These are phyloP conservation scores for Pentalonia nigronervosa DNA, from an alignment of 1,140 invertebrate genomes.

Conservation along the genomic window DNA sequence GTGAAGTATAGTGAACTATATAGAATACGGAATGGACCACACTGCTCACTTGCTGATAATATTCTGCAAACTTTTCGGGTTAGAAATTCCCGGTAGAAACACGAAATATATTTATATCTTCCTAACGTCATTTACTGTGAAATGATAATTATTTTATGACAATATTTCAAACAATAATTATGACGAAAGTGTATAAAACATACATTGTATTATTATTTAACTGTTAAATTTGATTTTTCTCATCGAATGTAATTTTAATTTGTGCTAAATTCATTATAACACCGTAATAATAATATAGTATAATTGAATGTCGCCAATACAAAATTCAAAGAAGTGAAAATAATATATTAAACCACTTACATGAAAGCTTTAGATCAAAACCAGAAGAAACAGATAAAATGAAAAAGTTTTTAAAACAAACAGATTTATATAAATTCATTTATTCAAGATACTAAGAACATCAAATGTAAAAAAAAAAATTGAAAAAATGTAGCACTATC, in stretches of 20 bases:
- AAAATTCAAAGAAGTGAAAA: too few species aligned
- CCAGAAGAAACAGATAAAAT: too few species aligned
- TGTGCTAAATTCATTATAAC: not conserved
- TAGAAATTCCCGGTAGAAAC: not conserved
- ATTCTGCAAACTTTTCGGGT: not conserved
- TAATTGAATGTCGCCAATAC: too few species aligned
- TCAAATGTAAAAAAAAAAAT: too few species aligned
- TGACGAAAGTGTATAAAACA: not conserved
- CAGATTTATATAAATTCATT: too few species aligned
- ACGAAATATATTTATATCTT: not conserved
- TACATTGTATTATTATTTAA: not conserved
- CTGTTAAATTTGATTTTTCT: not conserved
- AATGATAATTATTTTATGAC: not conserved
- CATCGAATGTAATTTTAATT: not conserved
- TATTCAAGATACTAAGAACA: too few species aligned
- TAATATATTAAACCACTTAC: too few species aligned
- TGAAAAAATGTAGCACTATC: too few species aligned
- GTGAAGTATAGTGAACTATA: conserved; percentile 3
- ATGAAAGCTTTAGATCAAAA: too few species aligned
- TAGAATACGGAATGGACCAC: not conserved
- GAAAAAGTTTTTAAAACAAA: too few species aligned
- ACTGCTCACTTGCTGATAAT: not conserved
- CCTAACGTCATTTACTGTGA: not conserved
- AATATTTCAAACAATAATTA: not conserved
- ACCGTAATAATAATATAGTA: too few species aligned